These are phyloP conservation scores for Entomyzon cyanotis DNA, from an alignment of 2,113 vertebrate genomes.

Conservation along the genomic window DNA sequence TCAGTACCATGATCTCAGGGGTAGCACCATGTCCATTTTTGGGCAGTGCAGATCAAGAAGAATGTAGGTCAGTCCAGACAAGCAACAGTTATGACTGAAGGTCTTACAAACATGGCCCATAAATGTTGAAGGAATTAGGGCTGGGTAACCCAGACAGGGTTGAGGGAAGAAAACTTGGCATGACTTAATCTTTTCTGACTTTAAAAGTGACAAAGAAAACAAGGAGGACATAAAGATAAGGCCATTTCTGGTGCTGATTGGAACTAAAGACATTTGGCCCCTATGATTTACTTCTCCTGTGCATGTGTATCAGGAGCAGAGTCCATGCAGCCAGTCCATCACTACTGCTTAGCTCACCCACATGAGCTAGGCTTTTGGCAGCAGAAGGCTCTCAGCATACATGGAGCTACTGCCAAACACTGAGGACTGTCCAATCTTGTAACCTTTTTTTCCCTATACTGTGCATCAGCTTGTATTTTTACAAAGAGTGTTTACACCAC, in stretches of 20 bases:
- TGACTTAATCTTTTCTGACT: background rate
- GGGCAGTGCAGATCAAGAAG: background rate
- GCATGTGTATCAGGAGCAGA: background rate
- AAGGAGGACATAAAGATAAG: background rate
- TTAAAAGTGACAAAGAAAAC: background rate
- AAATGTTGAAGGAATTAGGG: background rate
- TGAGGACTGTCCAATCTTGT: background rate
- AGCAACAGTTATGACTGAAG: background rate
- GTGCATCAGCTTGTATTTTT: background rate
- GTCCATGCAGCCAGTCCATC: background rate
- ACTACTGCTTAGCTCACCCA: background rate
- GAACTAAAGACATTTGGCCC: background rate
- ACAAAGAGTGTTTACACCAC: background rate
- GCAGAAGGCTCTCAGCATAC: background rate
- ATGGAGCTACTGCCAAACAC: background rate
- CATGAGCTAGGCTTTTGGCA: constrained; percentile 2
- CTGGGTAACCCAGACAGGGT: background rate
- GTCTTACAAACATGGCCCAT: background rate
- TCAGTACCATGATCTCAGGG: background rate
- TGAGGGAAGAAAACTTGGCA: background rate
- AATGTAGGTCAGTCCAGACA: background rate
- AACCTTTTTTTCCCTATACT: background rate
- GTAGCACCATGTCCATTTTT: background rate
- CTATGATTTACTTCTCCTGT: background rate
- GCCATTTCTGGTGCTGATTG: background rate